Evolutionary conservation across 2,113 vertebrate genomes (phyloP).

Genomic region (Cyanistes caeruleus): DNA sequence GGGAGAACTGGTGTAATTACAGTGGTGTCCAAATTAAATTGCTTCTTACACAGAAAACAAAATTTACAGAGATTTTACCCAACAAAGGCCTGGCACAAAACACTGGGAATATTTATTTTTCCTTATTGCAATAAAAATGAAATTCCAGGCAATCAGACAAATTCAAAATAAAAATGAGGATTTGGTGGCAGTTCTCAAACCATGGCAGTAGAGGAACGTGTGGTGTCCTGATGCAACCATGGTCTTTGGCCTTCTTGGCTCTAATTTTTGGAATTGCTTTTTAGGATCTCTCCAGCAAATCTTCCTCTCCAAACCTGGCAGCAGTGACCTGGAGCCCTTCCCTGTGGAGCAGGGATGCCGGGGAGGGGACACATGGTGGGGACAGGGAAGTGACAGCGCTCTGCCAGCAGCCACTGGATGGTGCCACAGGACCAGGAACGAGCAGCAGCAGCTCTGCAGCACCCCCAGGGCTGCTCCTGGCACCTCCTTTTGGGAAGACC

Average conservation of each 20-base stretch:
- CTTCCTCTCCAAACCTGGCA: not conserved
- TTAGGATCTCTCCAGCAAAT: not conserved
- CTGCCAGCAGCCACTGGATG: constrained; percentile 55
- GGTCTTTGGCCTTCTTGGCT: not conserved
- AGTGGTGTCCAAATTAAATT: not conserved
- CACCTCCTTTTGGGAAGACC: not conserved
- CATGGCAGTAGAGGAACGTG: not conserved
- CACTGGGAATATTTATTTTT: not conserved
- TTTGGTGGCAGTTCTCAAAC: not conserved
- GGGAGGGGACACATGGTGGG: rapidly evolving
- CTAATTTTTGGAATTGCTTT: not conserved
- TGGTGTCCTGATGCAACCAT: not conserved
- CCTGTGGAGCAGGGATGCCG: rapidly evolving
- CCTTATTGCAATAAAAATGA: not conserved
- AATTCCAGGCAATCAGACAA: not conserved
- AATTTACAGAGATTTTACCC: not conserved
- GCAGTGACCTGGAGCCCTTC: constrained; percentile 56
- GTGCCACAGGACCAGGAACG: constrained; percentile 45
- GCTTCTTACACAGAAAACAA: not conserved
- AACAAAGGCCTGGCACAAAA: not conserved
- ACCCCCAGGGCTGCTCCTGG: not conserved
- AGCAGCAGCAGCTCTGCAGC: not conserved
- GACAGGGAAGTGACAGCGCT: not conserved
- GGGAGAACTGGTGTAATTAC: not conserved
- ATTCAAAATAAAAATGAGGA: not conserved